These are phyloP conservation scores for Papilio polyxenes DNA, from an alignment of 1,140 invertebrate genomes.

Conservation along the genomic window DNA sequence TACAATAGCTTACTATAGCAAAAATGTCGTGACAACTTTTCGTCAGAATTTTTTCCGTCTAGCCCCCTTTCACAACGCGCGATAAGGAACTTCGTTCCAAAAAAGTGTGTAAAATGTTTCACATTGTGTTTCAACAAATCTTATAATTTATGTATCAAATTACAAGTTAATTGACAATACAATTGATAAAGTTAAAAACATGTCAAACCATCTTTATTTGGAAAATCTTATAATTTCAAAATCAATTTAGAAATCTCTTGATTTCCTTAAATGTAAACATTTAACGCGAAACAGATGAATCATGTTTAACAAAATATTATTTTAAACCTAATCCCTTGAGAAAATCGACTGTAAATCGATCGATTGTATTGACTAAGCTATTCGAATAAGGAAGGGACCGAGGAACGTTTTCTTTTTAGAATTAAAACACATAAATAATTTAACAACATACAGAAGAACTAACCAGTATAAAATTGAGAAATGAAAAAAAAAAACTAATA, in stretches of 20 bases:
- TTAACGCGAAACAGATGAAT: not conserved
- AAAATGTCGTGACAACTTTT: too few species aligned
- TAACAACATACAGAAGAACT: too few species aligned
- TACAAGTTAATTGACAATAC: not conserved
- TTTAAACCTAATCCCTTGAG: not conserved
- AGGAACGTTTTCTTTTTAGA: not conserved
- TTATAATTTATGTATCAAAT: not conserved
- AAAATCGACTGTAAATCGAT: not conserved
- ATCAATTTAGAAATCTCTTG: not conserved
- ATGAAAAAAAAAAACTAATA: too few species aligned
- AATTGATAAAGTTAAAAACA: not conserved
- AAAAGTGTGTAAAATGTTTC: not conserved
- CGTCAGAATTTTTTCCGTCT: too few species aligned
- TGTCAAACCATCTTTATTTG: not conserved
- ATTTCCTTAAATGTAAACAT: not conserved
- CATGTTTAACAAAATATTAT: not conserved
- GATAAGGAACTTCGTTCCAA: too few species aligned
- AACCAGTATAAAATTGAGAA: too few species aligned
- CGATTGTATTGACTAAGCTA: not conserved
- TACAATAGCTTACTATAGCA: too few species aligned
- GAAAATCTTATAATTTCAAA: slow-evolving; percentile 5
- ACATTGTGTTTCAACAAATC: not conserved
- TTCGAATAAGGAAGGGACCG: not conserved
- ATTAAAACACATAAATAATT: too few species aligned
- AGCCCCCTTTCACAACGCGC: too few species aligned